Percentiles rank a stretch among this genome's conserved stretches.
These are phyloP conservation scores for Pseudococcus jackbeardsleyi DNA, from an alignment of 2,888 invertebrate species.

Conservation along the genomic window DNA sequence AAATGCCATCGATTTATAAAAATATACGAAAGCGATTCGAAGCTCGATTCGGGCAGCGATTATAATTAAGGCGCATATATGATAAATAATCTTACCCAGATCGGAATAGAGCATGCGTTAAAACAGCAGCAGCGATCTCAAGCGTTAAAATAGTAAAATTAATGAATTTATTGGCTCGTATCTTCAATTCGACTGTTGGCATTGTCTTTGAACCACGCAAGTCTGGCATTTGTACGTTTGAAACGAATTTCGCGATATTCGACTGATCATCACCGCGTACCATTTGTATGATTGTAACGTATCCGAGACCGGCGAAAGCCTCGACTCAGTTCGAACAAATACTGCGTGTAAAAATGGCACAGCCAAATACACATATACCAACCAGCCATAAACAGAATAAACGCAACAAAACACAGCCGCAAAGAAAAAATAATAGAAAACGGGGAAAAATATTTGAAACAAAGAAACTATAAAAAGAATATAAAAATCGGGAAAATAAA, in stretches of 20 bases:
- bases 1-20: no score
- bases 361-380: slow-evolving; percentile 16
- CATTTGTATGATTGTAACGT: neutral
- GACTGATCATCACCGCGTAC: neutral
- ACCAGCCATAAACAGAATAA: slow-evolving; percentile 40
- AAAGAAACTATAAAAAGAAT: slow-evolving; percentile 64
- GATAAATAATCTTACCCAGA: slow-evolving; percentile 5
- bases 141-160: slow-evolving; percentile 13
- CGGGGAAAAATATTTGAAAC: slow-evolving; percentile 64
- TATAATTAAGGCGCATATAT: neutral
- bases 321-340: slow-evolving; percentile 27
- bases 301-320: neutral
- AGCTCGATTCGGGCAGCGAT: neutral
- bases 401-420: slow-evolving; percentile 50
- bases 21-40: neutral
- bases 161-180: neutral
- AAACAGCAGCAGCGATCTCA: slow-evolving; percentile 35
- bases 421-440: slow-evolving; percentile 56
- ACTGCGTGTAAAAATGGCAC: slow-evolving; percentile 20
- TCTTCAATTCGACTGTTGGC: neutral
- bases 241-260: neutral
- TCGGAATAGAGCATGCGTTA: slow-evolving; percentile 29
- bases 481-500: slow-evolving; percentile 65
- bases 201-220: neutral
- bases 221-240: neutral